Evolutionary conservation across 1,140 invertebrate species (phyloP).

Genomic region (Diorhabda carinulata): DNA sequence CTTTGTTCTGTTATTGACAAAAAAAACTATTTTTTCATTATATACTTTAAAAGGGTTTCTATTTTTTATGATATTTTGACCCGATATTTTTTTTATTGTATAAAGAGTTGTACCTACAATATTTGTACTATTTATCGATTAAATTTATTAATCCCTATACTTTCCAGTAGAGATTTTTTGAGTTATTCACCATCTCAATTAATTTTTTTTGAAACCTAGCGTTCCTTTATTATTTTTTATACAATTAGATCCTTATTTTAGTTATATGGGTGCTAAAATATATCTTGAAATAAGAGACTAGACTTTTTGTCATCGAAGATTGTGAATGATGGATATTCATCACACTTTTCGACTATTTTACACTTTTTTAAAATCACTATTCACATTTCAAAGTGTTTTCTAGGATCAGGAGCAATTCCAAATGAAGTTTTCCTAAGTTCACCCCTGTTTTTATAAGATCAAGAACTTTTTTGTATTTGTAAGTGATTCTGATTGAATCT

Average conservation of each 20-base stretch:
- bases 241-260: no score
- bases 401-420: no score
- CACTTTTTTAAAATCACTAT: neutral
- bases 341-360: no score
- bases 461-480: neutral
- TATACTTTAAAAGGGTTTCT: neutral
- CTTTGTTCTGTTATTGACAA: conserved; percentile 22
- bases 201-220: neutral
- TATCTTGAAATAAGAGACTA: no score
- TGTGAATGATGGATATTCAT: no score
- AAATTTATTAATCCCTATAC: neutral
- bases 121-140: neutral
- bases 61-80: no score
- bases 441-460: neutral
- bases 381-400: neutral
- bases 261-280: no score
- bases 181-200: neutral
- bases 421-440: neutral
- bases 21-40: conserved; percentile 1
- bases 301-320: no score
- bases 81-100: no score
- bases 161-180: neutral
- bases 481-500: neutral
- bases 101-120: no score
- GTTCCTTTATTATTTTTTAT: no score